These are phyloP conservation scores for Rhagophthalmus giganteus DNA, from an alignment of 2,888 invertebrate genomes.

Conservation along the genomic window DNA sequence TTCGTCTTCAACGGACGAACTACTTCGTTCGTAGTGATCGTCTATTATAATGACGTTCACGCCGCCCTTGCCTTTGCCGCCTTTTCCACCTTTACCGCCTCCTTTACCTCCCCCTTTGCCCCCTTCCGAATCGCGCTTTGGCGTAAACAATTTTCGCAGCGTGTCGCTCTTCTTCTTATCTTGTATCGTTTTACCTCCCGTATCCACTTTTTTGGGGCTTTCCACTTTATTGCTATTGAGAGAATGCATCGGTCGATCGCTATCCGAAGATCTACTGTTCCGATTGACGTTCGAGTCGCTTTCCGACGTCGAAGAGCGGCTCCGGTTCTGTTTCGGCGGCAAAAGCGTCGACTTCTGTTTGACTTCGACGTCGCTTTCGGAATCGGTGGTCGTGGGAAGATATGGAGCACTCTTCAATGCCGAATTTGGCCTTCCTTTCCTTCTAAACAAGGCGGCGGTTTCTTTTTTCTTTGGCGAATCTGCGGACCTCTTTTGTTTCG, in stretches of 20 bases:
- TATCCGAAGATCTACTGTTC: conserved; percentile 35
- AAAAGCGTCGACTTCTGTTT: conserved; percentile 42
- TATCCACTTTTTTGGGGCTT: conserved; percentile 51
- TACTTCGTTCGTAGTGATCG: conserved; percentile 58
- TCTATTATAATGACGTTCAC: conserved; percentile 69
- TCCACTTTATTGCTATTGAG: conserved; percentile 30
- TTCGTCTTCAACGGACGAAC: conserved; percentile 54
- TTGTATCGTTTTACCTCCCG: conserved; percentile 59
- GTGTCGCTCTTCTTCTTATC: conserved; percentile 75
- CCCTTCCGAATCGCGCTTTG: conserved; percentile 63
- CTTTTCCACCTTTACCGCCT: conserved; percentile 65
- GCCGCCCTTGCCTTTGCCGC: conserved; percentile 67
- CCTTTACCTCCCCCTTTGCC: conserved; percentile 72
- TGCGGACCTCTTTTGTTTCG: conserved; percentile 37
- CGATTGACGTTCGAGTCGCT: conserved; percentile 35
- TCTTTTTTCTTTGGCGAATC: conserved; percentile 46
- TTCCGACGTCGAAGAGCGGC: conserved; percentile 39
- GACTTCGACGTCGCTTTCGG: conserved; percentile 49
- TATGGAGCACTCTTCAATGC: conserved; percentile 42
- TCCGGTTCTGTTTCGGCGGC: conserved; percentile 27
- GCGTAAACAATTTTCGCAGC: conserved; percentile 65
- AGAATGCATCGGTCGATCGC: conserved; percentile 29
- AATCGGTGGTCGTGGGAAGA: conserved; percentile 51
- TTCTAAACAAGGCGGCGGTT: conserved; percentile 44
- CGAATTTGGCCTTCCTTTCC: conserved; percentile 55